phyloP scores from a whole-genome alignment of 2,888 invertebrate genomes.

The Graphium colonna region DNA sequence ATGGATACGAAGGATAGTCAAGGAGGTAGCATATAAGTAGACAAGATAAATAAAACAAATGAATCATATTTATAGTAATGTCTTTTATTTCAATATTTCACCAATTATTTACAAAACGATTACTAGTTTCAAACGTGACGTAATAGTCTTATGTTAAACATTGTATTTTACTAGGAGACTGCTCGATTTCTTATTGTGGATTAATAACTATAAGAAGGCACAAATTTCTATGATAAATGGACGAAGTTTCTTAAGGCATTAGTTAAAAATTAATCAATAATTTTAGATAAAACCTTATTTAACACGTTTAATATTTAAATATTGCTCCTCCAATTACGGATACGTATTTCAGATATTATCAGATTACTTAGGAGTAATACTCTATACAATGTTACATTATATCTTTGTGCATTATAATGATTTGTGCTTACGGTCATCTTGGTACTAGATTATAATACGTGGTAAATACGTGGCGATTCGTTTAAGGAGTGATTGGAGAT shows the following conservation, averaged over 20 bases:
- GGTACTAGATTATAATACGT: conserved; percentile 9
- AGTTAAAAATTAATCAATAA: not conserved
- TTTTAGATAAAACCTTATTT: too few species aligned
- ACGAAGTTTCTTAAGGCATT: conserved; percentile 2
- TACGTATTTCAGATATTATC: not conserved
- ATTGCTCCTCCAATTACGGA: too few species aligned
- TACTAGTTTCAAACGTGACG: conserved; percentile 48
- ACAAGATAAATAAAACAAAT: conserved; percentile 49
- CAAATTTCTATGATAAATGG: conserved; percentile 24
- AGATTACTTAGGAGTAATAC: too few species aligned
- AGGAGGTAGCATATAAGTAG: conserved; percentile 24
- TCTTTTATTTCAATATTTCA: conserved; percentile 73
- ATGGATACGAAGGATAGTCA: conserved; percentile 84
- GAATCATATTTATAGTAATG: conserved; percentile 69
- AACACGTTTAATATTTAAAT: too few species aligned
- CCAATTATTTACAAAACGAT: conserved; percentile 52
- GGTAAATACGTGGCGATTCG: too few species aligned
- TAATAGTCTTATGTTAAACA: conserved; percentile 49
- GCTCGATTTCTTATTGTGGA: not conserved
- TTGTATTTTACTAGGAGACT: not conserved
- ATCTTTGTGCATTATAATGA: conserved; percentile 31
- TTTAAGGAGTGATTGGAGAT: too few species aligned
- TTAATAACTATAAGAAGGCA: conserved; percentile 23
- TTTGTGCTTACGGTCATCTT: conserved; percentile 28
- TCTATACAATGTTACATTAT: conserved; percentile 17